Evolutionary conservation across 2,113 vertebrate species (phyloP).

Genomic region (Otus sunia): DNA sequence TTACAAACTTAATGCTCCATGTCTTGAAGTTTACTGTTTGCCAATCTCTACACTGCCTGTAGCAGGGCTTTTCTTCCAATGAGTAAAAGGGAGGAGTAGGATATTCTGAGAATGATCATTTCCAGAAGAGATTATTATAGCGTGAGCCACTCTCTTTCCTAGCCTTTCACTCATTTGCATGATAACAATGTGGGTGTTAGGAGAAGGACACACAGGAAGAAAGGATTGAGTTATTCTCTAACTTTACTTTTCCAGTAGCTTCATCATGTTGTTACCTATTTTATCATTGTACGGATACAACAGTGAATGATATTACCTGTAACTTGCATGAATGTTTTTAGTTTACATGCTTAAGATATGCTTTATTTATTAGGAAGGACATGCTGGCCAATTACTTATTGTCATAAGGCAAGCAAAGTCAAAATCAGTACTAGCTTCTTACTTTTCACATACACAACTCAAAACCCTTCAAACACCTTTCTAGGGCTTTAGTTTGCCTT

Average conservation of each 20-base stretch:
- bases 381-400: background rate
- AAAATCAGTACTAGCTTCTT: background rate
- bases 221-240: background rate
- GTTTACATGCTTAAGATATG: background rate
- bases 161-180: background rate
- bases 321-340: background rate
- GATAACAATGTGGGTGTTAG: background rate
- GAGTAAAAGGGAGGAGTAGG: background rate
- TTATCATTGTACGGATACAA: background rate
- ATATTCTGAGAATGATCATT: background rate
- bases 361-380: background rate
- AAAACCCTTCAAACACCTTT: background rate
- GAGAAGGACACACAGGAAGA: background rate
- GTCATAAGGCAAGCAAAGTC: background rate
- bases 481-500: background rate
- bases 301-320: background rate
- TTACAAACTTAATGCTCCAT: background rate
- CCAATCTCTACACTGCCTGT: background rate
- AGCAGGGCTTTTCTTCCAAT: background rate
- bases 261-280: background rate
- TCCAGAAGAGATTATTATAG: background rate
- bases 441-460: background rate
- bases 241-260: background rate
- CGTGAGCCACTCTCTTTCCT: background rate
- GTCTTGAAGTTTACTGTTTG: background rate